Evolutionary conservation across 2,888 invertebrate genomes (phyloP).

Genomic region (Petrophora chlorosata): DNA sequence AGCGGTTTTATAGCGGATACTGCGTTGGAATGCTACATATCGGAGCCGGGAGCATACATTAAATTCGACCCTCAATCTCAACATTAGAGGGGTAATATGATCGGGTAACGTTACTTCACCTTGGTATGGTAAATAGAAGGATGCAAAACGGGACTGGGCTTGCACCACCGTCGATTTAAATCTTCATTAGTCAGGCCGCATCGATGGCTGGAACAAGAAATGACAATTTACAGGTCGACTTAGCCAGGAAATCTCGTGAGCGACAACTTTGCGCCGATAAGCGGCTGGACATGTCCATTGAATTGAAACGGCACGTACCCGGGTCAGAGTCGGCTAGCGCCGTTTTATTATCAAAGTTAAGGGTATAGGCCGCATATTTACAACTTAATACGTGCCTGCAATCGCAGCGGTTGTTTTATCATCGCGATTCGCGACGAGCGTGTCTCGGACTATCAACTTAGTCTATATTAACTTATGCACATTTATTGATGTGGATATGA

Average conservation of each 20-base stretch:
- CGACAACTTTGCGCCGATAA: conserved; percentile 53
- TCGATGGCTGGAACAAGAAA: conserved; percentile 87
- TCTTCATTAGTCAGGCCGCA: conserved; percentile 94
- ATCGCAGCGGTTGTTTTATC: conserved; percentile 52
- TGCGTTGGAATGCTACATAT: conserved; percentile 25
- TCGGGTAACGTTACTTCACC: conserved; percentile 63
- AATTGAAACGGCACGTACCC: conserved; percentile 54
- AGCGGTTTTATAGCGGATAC: conserved; percentile 33
- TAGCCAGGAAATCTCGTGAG: conserved; percentile 63
- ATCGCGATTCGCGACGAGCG: conserved; percentile 3
- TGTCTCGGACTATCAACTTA: conserved; percentile 16
- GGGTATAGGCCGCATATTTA: conserved; percentile 49
- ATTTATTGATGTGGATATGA: conserved; percentile 2
- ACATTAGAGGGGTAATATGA: conserved; percentile 32
- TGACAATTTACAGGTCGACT: conserved; percentile 57
- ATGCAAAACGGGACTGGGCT: conserved; percentile 88
- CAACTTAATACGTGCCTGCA: conserved; percentile 49
- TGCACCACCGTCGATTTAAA: conserved; percentile 93
- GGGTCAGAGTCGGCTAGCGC: conserved; percentile 43
- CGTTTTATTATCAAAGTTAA: conserved; percentile 43
- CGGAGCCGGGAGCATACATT: conserved; percentile 14
- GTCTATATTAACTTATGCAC: conserved; percentile 4
- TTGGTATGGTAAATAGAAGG: conserved; percentile 94
- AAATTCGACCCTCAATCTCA: conserved; percentile 22
- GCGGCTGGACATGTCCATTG: conserved; percentile 55